phyloP scores from a whole-genome alignment of 1,140 invertebrate species.

The Melitaea cinxia region DNA sequence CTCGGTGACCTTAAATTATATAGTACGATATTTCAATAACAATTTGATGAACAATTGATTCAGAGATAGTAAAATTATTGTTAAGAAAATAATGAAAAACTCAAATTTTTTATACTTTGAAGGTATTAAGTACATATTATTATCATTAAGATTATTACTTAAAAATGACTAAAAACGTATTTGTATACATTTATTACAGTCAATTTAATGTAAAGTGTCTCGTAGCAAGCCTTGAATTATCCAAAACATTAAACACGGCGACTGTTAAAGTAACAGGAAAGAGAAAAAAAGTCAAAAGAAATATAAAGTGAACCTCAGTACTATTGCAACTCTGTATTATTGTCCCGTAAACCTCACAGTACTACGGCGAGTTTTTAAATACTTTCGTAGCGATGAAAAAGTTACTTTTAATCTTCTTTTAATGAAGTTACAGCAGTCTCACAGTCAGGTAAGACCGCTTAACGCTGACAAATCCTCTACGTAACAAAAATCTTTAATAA shows the following conservation, averaged over 20 bases:
- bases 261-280: slow-evolving; percentile 28
- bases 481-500: slow-evolving; percentile 28
- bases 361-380: slow-evolving; percentile 47
- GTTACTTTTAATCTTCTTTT: slow-evolving; percentile 72
- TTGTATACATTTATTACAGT: background rate
- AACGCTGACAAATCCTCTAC: slow-evolving; percentile 50
- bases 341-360: slow-evolving; percentile 54
- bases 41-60: no score
- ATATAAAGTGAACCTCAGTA: slow-evolving; percentile 35
- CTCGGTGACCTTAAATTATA: no score
- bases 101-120: no score
- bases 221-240: slow-evolving; percentile 36
- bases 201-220: background rate
- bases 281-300: slow-evolving; percentile 22
- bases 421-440: slow-evolving; percentile 62
- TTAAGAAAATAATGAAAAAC: no score
- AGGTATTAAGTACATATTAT: no score
- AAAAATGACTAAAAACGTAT: no score
- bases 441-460: slow-evolving; percentile 57
- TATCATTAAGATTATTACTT: no score
- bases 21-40: no score
- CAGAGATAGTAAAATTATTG: no score
- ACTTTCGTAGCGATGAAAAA: slow-evolving; percentile 60
- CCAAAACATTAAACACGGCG: slow-evolving; percentile 40
- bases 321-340: slow-evolving; percentile 56